A percentile compares a stretch with the other conserved stretches of the same genome.
Conservation (phyloP, 2,113 vertebrate genomes). For the Spilogale gracilis region DNA sequence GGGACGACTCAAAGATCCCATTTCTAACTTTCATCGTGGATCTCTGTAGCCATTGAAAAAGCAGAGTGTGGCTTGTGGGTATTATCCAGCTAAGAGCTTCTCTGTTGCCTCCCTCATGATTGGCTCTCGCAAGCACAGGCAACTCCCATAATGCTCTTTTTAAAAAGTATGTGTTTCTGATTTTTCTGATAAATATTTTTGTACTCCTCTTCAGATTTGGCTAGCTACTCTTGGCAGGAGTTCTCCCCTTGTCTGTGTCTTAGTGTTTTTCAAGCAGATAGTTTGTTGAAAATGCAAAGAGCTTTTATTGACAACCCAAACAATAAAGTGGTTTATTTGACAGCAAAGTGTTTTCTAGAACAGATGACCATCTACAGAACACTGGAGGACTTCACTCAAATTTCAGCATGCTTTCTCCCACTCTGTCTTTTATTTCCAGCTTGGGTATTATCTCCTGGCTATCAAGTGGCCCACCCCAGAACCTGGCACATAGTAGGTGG, state of each 20-base stretch:
- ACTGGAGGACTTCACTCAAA: neutral
- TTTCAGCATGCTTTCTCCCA: neutral
- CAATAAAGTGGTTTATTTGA: slow-evolving; percentile 41
- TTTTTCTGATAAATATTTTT: slow-evolving; percentile 41
- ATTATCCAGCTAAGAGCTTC: neutral
- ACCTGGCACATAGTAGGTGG: neutral
- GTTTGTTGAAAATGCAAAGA: slow-evolving; percentile 36
- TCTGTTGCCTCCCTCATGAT: neutral
- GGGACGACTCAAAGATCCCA: neutral
- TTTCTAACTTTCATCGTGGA: slow-evolving; percentile 28
- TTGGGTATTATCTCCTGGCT: neutral
- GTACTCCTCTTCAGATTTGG: slow-evolving; percentile 44
- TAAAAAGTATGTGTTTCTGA: neutral
- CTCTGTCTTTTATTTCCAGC: neutral
- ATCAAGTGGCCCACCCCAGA: neutral
- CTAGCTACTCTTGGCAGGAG: slow-evolving; percentile 6
- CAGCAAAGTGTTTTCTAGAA: slow-evolving; percentile 5
- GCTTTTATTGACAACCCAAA: neutral
- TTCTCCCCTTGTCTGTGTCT: neutral
- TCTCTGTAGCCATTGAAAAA: slow-evolving; percentile 45
- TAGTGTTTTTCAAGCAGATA: slow-evolving; percentile 41
- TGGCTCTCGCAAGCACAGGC: neutral
- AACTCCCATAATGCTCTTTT: neutral
- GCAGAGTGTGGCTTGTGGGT: neutral
- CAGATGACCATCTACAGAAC: neutral